A percentile compares a stretch with the other conserved stretches of the same genome.
Evolutionary conservation across 1,140 invertebrate genomes (phyloP).

Genomic region (Megalonaias nervosa): DNA sequence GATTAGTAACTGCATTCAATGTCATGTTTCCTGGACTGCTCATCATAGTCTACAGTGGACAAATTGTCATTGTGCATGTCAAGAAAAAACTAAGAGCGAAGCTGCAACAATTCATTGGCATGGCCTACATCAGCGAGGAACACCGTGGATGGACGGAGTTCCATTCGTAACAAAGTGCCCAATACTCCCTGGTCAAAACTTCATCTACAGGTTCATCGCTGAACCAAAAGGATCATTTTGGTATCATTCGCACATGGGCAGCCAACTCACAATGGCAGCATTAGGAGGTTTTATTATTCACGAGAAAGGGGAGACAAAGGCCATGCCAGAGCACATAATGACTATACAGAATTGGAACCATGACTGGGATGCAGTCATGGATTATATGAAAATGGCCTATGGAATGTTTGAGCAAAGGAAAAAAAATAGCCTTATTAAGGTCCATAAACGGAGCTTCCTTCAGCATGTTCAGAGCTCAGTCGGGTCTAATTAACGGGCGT

Average conservation of each 20-base stretch:
- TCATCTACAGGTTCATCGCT: conserved; percentile 82
- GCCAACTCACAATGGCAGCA: conserved; percentile 56
- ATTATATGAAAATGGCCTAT: conserved; percentile 49
- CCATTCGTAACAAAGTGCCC: conserved; percentile 93
- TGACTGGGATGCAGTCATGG: conserved; percentile 48
- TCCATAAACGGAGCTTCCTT: conserved; percentile 41
- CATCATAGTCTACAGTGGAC: conserved; percentile 85
- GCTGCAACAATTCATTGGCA: conserved; percentile 91
- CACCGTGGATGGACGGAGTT: conserved; percentile 92
- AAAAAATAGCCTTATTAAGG: conserved; percentile 15
- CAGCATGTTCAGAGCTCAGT: conserved; percentile 46
- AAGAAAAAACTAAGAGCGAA: conserved; percentile 86
- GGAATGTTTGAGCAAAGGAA: conserved; percentile 40
- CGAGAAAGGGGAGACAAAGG: conserved; percentile 7
- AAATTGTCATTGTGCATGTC: conserved; percentile 88
- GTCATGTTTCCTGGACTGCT: conserved; percentile 58
- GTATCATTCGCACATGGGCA: conserved; percentile 67
- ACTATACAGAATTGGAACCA: conserved; percentile 61
- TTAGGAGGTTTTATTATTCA: conserved; percentile 57
- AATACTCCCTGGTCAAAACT: conserved; percentile 86
- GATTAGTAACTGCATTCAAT: conserved; percentile 53
- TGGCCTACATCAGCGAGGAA: conserved; percentile 84
- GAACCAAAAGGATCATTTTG: conserved; percentile 61
- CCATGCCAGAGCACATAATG: conserved; percentile 45
- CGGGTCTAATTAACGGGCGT: conserved; percentile 64